Percentiles rank a stretch among this genome's conserved stretches.
Conservation (phyloP, 2,113 vertebrate genomes). For the Ancistrus triradiatus region DNA sequence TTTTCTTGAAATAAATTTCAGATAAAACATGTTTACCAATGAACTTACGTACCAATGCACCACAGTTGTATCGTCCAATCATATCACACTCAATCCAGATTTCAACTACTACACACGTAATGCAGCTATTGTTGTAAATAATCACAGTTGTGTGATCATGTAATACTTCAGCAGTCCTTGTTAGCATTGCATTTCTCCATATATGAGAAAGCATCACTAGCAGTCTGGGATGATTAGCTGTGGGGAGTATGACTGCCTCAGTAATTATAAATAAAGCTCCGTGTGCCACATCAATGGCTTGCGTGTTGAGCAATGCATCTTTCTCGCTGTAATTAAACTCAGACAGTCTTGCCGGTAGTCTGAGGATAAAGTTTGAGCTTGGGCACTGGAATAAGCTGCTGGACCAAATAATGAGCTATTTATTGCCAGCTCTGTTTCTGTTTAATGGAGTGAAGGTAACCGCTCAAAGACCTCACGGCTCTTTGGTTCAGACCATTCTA, state of each 20-base stretch:
- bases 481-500: slow-evolving; percentile 24
- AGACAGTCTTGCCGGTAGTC: slow-evolving; percentile 19
- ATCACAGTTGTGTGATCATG: neutral
- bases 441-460: slow-evolving; percentile 43
- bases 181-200: neutral
- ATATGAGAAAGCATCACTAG: neutral
- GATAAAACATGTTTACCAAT: too few relatives aligned
- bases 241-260: neutral
- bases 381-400: slow-evolving; percentile 27
- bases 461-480: slow-evolving; percentile 32
- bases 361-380: slow-evolving; percentile 12
- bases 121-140: too few relatives aligned
- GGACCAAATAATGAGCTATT: slow-evolving; percentile 42
- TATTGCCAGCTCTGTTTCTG: slow-evolving; percentile 41
- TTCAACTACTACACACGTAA: too few relatives aligned
- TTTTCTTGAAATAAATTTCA: too few relatives aligned
- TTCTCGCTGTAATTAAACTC: slow-evolving; percentile 40
- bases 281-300: neutral
- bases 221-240: neutral
- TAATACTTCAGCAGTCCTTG: neutral
- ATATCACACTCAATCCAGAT: too few relatives aligned
- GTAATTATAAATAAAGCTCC: slow-evolving; percentile 20
- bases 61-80: too few relatives aligned
- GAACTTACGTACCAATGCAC: too few relatives aligned
- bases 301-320: slow-evolving; percentile 21